These are phyloP conservation scores for Percopsis omiscomaycus DNA, from an alignment of 2,797 vertebrate genomes.

Conservation along the genomic window DNA sequence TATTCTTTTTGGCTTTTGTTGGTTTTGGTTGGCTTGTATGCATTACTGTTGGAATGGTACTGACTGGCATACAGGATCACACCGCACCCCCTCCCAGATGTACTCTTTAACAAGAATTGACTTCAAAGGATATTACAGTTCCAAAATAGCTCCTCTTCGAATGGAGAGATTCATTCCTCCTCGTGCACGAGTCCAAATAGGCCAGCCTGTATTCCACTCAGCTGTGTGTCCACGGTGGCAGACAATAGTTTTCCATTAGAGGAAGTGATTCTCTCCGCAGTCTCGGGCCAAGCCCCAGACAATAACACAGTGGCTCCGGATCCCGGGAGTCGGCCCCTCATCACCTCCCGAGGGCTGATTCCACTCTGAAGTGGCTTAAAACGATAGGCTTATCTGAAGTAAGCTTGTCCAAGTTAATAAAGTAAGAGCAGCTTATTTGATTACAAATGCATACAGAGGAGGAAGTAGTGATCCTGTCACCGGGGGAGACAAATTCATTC, in stretches of 20 bases:
- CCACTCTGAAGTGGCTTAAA: slow-evolving; percentile 62
- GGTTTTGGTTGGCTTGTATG: neutral
- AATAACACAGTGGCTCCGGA: slow-evolving; percentile 59
- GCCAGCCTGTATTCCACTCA: slow-evolving; percentile 57
- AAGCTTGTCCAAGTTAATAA: slow-evolving; percentile 67
- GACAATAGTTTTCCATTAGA: slow-evolving; percentile 81
- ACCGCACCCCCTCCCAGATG: slow-evolving; percentile 37
- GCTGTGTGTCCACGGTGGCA: slow-evolving; percentile 60
- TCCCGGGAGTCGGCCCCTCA: slow-evolving; percentile 51
- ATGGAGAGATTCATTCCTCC: slow-evolving; percentile 50
- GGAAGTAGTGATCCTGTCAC: slow-evolving; percentile 39
- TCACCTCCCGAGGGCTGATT: slow-evolving; percentile 55
- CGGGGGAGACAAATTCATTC: slow-evolving; percentile 45
- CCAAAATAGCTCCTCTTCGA: slow-evolving; percentile 64
- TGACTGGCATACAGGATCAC: slow-evolving; percentile 13
- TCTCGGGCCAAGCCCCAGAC: slow-evolving; percentile 62
- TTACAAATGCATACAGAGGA: slow-evolving; percentile 65
- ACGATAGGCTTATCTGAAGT: slow-evolving; percentile 64
- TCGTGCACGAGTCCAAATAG: slow-evolving; percentile 62
- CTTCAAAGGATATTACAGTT: slow-evolving; percentile 66
- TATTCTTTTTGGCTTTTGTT: slow-evolving; percentile 10
- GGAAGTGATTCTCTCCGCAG: slow-evolving; percentile 66
- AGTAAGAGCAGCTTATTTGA: slow-evolving; percentile 68
- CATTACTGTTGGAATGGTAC: slow-evolving; percentile 31
- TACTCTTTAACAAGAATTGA: slow-evolving; percentile 63